These are phyloP conservation scores for Nemopilema nomurai DNA, from an alignment of 30 jellyfish, hydroid and myxozoan species.

Conservation along the genomic window DNA sequence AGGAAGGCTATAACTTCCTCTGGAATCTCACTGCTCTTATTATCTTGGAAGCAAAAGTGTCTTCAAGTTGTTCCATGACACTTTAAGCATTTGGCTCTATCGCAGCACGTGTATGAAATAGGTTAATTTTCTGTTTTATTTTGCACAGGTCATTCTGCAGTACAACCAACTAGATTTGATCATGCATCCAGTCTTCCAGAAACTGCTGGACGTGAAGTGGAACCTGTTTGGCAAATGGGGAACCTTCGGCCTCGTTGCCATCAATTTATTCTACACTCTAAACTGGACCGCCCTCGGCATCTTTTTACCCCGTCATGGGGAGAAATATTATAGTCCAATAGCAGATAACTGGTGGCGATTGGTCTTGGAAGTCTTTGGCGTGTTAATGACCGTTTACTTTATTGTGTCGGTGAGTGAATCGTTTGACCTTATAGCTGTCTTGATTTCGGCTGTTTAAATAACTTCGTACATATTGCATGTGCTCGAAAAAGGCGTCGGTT, in stretches of 20 bases:
- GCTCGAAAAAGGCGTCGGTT: too few species aligned
- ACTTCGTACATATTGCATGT: too few species aligned
- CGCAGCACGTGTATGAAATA: too few species aligned
- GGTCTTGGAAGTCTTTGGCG: conserved; percentile 84
- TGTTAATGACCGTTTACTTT: conserved; percentile 75
- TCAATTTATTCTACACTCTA: conserved; percentile 87
- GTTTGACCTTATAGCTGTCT: too few species aligned
- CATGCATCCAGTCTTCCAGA: conserved; percentile 97
- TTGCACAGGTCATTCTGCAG: conserved; percentile 81
- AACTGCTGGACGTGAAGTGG: conserved; percentile 90
- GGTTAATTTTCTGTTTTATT: too few species aligned
- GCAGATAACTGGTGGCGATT: conserved; percentile 82
- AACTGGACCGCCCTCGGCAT: conserved; percentile 96
- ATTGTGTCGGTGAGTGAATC: conserved; percentile 73
- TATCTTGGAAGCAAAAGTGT: too few species aligned
- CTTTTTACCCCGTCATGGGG: conserved; percentile 79
- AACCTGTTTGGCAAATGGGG: conserved; percentile 86
- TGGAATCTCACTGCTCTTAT: too few species aligned
- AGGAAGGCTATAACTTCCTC: too few species aligned
- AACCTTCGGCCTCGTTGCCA: conserved; percentile 51
- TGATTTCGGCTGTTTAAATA: too few species aligned
- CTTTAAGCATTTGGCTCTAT: too few species aligned
- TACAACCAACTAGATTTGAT: conserved; percentile 94
- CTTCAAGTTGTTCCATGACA: too few species aligned
- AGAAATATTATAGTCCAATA: conserved; percentile 74